These are phyloP conservation scores for Siniperca scherzeri DNA, from an alignment of 2,797 vertebrate genomes.

Conservation along the genomic window DNA sequence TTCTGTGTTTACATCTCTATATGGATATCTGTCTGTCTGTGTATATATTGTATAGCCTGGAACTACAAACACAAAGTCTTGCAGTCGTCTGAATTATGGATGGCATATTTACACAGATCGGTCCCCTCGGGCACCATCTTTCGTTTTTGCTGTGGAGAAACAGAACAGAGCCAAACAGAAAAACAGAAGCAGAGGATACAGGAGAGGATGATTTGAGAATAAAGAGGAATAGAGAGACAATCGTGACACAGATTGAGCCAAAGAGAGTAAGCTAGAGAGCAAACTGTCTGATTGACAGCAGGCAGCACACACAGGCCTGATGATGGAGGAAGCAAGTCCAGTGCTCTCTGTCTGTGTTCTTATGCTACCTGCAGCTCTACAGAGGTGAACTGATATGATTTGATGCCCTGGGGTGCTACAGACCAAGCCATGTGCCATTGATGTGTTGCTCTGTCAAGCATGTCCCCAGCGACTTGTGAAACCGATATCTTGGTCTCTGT, in stretches of 20 bases:
- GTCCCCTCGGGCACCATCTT: conserved; percentile 51
- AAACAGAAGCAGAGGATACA: conserved; percentile 28
- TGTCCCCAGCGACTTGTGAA: conserved; percentile 28
- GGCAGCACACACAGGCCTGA: conserved; percentile 1
- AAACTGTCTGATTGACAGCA: conserved; percentile 33
- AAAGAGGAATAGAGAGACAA: conserved; percentile 25
- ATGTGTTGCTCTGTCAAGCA: conserved; percentile 31
- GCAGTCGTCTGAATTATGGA: conserved; percentile 71
- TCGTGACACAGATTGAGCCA: conserved; percentile 30
- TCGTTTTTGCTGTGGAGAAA: conserved; percentile 49
- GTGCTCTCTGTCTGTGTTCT: conserved; percentile 15
- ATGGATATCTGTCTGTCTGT: conserved; percentile 43
- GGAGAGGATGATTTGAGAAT: conserved; percentile 35
- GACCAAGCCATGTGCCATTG: conserved; percentile 15
- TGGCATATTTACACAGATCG: conserved; percentile 70
- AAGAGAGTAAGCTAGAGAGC: conserved; percentile 15
- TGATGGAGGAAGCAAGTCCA: neutral
- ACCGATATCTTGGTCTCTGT: conserved; percentile 14
- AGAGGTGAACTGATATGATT: conserved; percentile 38
- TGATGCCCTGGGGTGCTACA: conserved; percentile 20
- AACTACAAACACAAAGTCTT: conserved; percentile 59
- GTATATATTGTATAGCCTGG: conserved; percentile 36
- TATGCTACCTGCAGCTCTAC: conserved; percentile 23
- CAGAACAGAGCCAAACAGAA: conserved; percentile 36
- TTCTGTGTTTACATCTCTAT: conserved; percentile 33